Evolutionary conservation across 2,888 invertebrate genomes (phyloP).

Genomic region (Tolmerus cingulatus): DNA sequence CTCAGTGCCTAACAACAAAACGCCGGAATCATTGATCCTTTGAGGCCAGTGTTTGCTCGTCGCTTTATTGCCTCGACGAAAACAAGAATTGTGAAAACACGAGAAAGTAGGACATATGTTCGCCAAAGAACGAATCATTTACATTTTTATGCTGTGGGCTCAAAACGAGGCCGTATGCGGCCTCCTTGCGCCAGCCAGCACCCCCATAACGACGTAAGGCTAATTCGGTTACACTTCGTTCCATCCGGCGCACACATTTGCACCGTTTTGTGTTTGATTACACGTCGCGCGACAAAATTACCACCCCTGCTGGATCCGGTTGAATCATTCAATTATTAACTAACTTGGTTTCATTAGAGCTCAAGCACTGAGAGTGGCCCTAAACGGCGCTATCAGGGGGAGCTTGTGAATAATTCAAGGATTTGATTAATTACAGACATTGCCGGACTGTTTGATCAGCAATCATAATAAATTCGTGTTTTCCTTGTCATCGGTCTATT

Average conservation of each 20-base stretch:
- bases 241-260: background rate
- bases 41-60: slow-evolving; percentile 40
- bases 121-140: background rate
- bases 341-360: background rate
- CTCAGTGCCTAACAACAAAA: background rate
- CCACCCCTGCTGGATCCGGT: slow-evolving; percentile 6
- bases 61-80: slow-evolving; percentile 38
- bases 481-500: background rate
- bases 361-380: background rate
- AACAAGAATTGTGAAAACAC: slow-evolving; percentile 33
- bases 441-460: slow-evolving; percentile 43
- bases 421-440: slow-evolving; percentile 47
- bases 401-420: slow-evolving; percentile 46
- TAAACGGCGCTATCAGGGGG: slow-evolving; percentile 14
- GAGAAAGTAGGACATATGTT: slow-evolving; percentile 1
- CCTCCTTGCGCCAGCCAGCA: background rate
- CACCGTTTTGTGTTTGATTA: slow-evolving; percentile 22
- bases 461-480: slow-evolving; percentile 41
- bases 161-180: background rate
- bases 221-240: background rate
- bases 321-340: slow-evolving; percentile 19
- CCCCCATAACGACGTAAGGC: background rate
- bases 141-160: background rate
- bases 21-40: slow-evolving; percentile 42
- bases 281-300: slow-evolving; percentile 17